Evolutionary conservation across 2,888 invertebrate species (phyloP).

Genomic region (Sarcophaga subvicina): DNA sequence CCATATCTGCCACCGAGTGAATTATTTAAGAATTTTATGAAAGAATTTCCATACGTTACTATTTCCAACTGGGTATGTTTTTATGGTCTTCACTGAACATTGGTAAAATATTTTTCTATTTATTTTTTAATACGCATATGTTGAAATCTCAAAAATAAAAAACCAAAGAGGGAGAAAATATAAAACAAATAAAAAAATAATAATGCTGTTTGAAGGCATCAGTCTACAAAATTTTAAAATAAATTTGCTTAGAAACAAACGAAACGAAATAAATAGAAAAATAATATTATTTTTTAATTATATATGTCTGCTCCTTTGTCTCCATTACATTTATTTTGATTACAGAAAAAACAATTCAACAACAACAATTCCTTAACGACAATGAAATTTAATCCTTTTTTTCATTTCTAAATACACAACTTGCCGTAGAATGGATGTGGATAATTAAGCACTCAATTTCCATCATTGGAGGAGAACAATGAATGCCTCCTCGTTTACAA

Average conservation of each 20-base stretch:
- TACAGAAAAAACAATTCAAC: background rate
- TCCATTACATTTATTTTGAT: slow-evolving; percentile 39
- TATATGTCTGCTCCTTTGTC: slow-evolving; percentile 26
- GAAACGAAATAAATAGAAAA: slow-evolving; percentile 29
- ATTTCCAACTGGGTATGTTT: too few species aligned
- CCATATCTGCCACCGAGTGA: too few species aligned
- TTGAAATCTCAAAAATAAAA: too few species aligned
- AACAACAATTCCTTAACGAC: slow-evolving; percentile 50
- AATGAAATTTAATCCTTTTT: slow-evolving; percentile 61
- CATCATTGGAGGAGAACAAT: slow-evolving; percentile 42
- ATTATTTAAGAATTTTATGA: too few species aligned
- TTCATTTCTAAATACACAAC: slow-evolving; percentile 30
- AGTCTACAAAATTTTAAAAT: slow-evolving; percentile 12
- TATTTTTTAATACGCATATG: too few species aligned
- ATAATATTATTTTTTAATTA: slow-evolving; percentile 68
- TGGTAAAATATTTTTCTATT: too few species aligned
- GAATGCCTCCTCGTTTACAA: slow-evolving; percentile 7
- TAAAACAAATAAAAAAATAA: background rate
- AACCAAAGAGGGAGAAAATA: too few species aligned
- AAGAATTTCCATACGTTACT: too few species aligned
- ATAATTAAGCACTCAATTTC: slow-evolving; percentile 70
- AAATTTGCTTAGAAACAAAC: slow-evolving; percentile 13
- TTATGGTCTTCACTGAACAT: too few species aligned
- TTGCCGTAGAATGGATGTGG: slow-evolving; percentile 49
- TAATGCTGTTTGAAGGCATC: background rate